Base-by-base conservation (phyloP, 2,113 vertebrate genomes). In the Ia io region DNA sequence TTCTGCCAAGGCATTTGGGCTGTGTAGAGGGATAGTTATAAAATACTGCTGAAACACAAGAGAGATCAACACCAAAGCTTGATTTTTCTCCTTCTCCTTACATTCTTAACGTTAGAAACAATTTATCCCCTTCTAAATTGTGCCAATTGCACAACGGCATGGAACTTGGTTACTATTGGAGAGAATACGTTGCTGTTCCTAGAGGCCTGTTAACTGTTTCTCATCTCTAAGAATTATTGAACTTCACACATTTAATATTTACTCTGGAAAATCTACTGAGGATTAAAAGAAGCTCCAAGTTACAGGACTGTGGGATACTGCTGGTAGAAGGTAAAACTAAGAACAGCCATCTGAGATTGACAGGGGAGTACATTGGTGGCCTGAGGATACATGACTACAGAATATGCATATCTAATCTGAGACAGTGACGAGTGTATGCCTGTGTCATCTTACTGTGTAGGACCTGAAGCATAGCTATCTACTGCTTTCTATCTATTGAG, bases 211-310 rank as follows among this genome's bases (percentile, higher is more conserved):
- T 56, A 56, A 79, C 49, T 86, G 11, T 86, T 69, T 69, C 76
- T 78, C 28, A 69, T 71, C 59, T 95, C 9, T 65, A 67, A 80
- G 65, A 79, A 71, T 90, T 85, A 25, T 51, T 78, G 22, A 59
- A 73, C 30, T 89, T 88, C 47, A 35, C 9, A 74, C 12, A 28
- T 73, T 86, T 91, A 91, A 78, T 93, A 78, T 83, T 95, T 86
- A 95, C 14, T 78, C 6, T 73, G 74, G 56, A 89, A 93, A 69
- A 89, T 67, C 32, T 47, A 14, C n/a, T 69, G 47, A 92, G 47
- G 59, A 69, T 23, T 51, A 35, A 53, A 70, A 84, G 23, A 79
- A 95, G 44, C 17, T 82, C 9, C 12, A 65, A 51, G 28, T 91
- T 73, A 65, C 1, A 71, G 28, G 10, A 53, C 23, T 84, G 63